Evolutionary conservation across 2,888 invertebrate genomes (phyloP).

Genomic region (Eubasilissa splendida): DNA sequence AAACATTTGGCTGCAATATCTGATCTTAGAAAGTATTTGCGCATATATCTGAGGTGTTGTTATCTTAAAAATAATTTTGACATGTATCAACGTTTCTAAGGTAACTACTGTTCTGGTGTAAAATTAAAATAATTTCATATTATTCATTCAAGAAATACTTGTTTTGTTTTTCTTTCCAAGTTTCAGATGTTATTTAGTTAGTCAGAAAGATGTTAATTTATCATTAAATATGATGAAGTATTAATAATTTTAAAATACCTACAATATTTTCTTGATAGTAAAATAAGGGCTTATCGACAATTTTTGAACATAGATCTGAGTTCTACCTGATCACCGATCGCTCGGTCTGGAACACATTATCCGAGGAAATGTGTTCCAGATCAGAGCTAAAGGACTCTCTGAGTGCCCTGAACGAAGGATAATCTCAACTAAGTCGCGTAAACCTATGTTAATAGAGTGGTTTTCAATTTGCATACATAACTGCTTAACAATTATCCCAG

Average conservation of each 20-base stretch:
- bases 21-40: no score
- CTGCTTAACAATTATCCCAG: slow-evolving; percentile 11
- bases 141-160: no score
- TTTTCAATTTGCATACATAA: slow-evolving; percentile 16
- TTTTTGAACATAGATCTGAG: neutral
- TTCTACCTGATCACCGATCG: neutral
- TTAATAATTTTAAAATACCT: neutral
- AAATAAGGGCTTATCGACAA: neutral
- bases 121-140: no score
- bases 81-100: no score
- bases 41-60: no score
- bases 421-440: slow-evolving; percentile 20
- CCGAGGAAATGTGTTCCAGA: neutral
- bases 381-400: slow-evolving; percentile 4
- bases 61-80: no score
- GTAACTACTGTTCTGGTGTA: no score
- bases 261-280: neutral
- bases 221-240: neutral
- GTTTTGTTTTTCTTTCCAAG: no score
- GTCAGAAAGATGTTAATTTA: neutral
- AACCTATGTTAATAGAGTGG: slow-evolving; percentile 15
- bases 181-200: no score
- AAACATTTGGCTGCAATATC: no score
- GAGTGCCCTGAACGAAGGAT: slow-evolving; percentile 15
- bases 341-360: neutral